Evolutionary conservation across 2,888 invertebrate species (phyloP), one percentile per base, ranked within the genome.

Genomic region (Nomada ruficornis): DNA sequence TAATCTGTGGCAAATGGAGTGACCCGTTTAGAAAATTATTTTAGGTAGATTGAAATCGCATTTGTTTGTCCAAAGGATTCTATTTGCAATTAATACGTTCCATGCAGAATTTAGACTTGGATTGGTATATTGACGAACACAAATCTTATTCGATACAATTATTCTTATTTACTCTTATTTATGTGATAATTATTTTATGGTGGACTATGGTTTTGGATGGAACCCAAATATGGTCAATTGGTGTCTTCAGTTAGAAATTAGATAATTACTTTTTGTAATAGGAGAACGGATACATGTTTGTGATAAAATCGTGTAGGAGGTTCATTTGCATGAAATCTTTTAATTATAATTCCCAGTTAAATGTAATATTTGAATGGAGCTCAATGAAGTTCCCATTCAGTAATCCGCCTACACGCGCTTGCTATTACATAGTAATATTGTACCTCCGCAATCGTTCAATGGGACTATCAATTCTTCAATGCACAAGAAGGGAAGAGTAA

Each of bases 401-500:
- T n/a, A 26, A 9, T 18, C 44, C 69, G 29, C 69, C 69, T 70
- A 50, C 59, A 26, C 59, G 59, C n/a, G 2, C 23, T n/a, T 29
- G 52, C 52, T n/a, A 54, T 65, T 54, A 65, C 65, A 50, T 36
- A 4, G 18, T n/a, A 44, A 10, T 36, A 15, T 70, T 70, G 29
- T 50, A 26, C 29, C 4, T 59, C 47, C 15, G 9, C 26, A 20
- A 70, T 59, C 29, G 26, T n/a, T 59, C 69, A 69, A 69, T 69
- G 47, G 47, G 59, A 47, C 47, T 4, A 59, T 60, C 59, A 59
- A 20, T 70, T 29, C 47, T 59, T 29, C 47, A 4, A 15, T 20
- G 26, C n/a, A 47, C 69, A 47, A 57, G 69, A 29, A 68, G 15
- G 15, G 18, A 52, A 65, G 65, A 65, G 29, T 29, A n/a, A 13